A percentile compares a stretch with the other conserved stretches of the same genome.
These are phyloP conservation scores for Erithacus rubecula DNA, from an alignment of 2,797 vertebrate genomes.

Conservation along the genomic window DNA sequence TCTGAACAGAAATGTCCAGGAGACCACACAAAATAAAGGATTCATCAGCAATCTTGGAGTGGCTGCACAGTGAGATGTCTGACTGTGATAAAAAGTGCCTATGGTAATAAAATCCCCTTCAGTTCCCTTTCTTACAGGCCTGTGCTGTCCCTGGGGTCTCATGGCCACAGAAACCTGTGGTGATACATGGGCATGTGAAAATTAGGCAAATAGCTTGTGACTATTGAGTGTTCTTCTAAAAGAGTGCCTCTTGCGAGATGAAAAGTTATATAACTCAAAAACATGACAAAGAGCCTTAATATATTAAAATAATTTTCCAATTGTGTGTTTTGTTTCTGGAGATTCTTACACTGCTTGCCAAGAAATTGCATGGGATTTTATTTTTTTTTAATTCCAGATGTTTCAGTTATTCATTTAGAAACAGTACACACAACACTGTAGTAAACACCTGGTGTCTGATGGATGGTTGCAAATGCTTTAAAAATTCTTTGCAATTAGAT, in stretches of 20 bases:
- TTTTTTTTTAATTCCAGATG: background rate
- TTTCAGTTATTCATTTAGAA: background rate
- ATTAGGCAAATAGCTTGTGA: background rate
- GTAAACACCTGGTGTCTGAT: background rate
- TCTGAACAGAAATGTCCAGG: background rate
- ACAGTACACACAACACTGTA: background rate
- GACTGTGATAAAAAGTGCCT: background rate
- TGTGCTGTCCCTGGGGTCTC: background rate
- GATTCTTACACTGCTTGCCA: background rate
- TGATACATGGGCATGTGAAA: background rate
- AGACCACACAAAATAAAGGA: background rate
- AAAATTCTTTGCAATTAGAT: background rate
- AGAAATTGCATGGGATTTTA: background rate
- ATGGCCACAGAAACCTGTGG: background rate
- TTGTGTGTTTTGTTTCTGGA: background rate
- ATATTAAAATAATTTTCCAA: background rate
- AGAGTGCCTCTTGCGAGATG: background rate
- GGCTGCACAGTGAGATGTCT: background rate
- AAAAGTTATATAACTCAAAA: background rate
- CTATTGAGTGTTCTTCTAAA: background rate
- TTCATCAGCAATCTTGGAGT: background rate
- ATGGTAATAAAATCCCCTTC: background rate
- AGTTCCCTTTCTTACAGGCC: background rate
- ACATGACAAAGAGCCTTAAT: background rate
- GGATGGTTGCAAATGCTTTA: background rate